Percentiles rank a stretch among this genome's conserved stretches.
Conservation (phyloP, 2,113 vertebrate genomes). For the Sapayoa aenigma region DNA sequence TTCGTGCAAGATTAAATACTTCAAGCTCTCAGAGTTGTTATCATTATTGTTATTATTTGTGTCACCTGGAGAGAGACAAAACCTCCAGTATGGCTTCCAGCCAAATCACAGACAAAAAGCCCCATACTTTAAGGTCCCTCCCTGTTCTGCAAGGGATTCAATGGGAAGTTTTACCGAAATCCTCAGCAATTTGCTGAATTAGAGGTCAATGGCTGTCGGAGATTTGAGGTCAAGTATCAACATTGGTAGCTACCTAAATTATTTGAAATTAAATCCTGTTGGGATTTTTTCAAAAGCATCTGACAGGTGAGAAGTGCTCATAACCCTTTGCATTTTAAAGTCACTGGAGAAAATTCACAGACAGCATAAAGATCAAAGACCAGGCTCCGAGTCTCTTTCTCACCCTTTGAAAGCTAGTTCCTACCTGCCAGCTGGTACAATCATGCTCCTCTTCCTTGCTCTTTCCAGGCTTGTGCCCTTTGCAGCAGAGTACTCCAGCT, state of each 20-base stretch:
- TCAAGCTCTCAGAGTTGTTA: neutral
- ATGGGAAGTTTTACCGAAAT: neutral
- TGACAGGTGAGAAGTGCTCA: neutral
- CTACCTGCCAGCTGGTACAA: neutral
- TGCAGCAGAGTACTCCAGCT: neutral
- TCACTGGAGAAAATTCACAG: neutral
- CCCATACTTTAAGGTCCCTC: neutral
- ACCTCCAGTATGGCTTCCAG: neutral
- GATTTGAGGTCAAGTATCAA: neutral
- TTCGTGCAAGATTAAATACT: neutral
- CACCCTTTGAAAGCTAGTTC: neutral
- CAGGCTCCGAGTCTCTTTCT: neutral
- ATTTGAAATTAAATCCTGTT: neutral
- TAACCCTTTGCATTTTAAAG: neutral
- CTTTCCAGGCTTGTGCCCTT: neutral
- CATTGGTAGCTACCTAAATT: neutral
- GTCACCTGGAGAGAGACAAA: neutral
- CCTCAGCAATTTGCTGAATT: neutral
- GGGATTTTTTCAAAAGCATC: neutral
- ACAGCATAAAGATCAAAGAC: neutral
- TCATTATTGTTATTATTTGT: too few relatives aligned
- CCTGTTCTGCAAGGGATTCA: neutral
- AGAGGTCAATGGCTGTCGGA: neutral
- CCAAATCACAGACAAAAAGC: neutral
- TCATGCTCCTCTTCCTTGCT: neutral